Evolutionary conservation across 2,888 invertebrate genomes (phyloP), one percentile per base, ranked within the genome.

Genomic region (Trichacis sp.): DNA sequence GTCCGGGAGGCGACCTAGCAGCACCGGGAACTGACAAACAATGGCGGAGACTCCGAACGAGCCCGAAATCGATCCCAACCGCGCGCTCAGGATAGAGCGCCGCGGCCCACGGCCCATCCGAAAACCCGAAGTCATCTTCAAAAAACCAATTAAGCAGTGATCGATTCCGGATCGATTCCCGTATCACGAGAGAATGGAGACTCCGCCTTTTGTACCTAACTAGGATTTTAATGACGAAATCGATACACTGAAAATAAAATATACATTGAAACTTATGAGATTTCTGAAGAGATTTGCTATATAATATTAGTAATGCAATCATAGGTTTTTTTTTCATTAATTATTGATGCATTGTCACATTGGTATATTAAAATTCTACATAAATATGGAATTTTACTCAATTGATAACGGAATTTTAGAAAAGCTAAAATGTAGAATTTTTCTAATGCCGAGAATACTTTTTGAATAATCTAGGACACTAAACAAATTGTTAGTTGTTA

Each of bases 21-120:
- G 82, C 65, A 82, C 82, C 69, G 82, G 82, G 56, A 82, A 82
- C 81, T 82, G 82, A 82, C 82, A 81, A 77, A 82, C 76, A 79
- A 73, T 81, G 82, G 82, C 81, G 82, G 82, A 81, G 82, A 71
- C 82, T 82, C 82, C 82, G 17, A 58, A 47, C 47, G 67, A 69
- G 40, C 68, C 69, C 67, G 77, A 70, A 56, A 70, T 62, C 65
- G 83, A 81, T 67, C 81, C 77, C 8, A 82, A 81, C 58, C 77
- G 82, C 57, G 81, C 80, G 50, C 77, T 82, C 59, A 78, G 79
- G 73, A 80, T 82, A 73, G 83, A 83, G 55, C 77, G 82, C 65
- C 83, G 82, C 64, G 70, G 75, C 15, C 72, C 75, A 11, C 77
- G 79, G 64, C 76, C 79, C 33, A 66, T 77, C 52, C 80, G 80